These are phyloP conservation scores for Coelogynopora nodosa DNA, from an alignment of 2,888 invertebrate genomes.

Conservation along the genomic window DNA sequence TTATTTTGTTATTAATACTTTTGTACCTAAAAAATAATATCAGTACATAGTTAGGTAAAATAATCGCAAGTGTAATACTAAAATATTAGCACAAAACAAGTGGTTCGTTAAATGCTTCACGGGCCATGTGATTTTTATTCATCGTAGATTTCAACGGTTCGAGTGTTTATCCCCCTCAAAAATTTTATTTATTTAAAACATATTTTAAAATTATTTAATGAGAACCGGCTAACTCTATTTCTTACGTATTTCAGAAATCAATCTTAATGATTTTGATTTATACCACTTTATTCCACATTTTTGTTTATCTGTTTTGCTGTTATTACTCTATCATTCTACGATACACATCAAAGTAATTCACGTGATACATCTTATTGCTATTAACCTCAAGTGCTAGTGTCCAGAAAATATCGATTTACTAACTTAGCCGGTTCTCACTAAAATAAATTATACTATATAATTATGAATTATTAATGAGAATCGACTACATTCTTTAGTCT, in stretches of 20 bases:
- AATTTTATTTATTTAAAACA: not conserved
- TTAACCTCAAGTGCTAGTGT: not conserved
- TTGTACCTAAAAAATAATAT: too few species aligned
- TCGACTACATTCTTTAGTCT: not conserved
- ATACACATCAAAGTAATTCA: not conserved
- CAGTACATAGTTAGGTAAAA: too few species aligned
- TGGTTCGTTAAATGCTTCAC: too few species aligned
- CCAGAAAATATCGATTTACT: conserved; percentile 24
- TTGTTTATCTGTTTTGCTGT: conserved; percentile 6
- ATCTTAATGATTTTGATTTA: conserved; percentile 5
- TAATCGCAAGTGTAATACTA: too few species aligned
- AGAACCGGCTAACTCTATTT: conserved; percentile 22
- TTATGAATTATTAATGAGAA: not conserved
- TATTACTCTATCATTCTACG: conserved; percentile 28
- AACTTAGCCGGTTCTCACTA: conserved; percentile 6
- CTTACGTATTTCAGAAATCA: conserved; percentile 21
- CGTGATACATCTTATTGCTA: conserved; percentile 11
- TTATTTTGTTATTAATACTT: too few species aligned
- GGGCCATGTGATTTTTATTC: too few species aligned
- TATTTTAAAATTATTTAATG: not conserved
- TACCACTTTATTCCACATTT: conserved; percentile 11
- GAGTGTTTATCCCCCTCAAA: too few species aligned
- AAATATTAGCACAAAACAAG: too few species aligned
- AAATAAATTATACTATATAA: conserved; percentile 18
- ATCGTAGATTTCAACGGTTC: too few species aligned